Conservation (phyloP, 2,888 invertebrate species). For the Phortica magna region DNA sequence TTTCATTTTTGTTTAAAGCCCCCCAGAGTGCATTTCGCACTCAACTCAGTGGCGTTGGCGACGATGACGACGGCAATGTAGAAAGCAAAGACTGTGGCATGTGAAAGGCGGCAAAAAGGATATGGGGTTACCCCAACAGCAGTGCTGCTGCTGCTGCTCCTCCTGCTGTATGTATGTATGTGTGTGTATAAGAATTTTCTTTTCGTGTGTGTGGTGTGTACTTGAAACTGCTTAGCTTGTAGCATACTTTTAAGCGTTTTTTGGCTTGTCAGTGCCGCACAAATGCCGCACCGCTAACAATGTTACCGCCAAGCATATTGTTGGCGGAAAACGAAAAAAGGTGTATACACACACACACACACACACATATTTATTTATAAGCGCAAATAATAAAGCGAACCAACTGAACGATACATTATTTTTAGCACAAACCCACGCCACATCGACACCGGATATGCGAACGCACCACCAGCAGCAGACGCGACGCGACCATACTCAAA, state of each 20-base stretch:
- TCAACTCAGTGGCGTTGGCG: constrained; percentile 63
- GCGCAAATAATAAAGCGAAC: constrained; percentile 67
- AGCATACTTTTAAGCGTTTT: constrained; percentile 70
- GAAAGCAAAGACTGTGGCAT: constrained; percentile 46
- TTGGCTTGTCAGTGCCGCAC: background rate
- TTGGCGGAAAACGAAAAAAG: constrained; percentile 34
- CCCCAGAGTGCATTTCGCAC: constrained; percentile 79
- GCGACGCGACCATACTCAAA: constrained; percentile 1
- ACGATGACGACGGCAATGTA: constrained; percentile 40
- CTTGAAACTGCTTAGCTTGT: constrained; percentile 47
- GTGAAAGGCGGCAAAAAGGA: constrained; percentile 30
- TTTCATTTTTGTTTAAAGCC: constrained; percentile 79
- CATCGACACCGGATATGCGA: constrained; percentile 6
- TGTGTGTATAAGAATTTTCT: constrained; percentile 37
- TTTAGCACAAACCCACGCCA: constrained; percentile 5
- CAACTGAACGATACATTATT: constrained; percentile 42
- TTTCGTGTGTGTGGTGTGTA: background rate
- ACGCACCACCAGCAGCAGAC: constrained; percentile 36
- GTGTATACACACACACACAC: constrained; percentile 37
- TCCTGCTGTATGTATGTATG: constrained; percentile 41
- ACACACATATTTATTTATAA: constrained; percentile 64
- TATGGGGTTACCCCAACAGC: constrained; percentile 34
- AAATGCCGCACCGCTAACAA: constrained; percentile 21
- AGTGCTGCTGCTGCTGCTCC: no score
- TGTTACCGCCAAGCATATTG: background rate